Evolutionary conservation across 2,797 vertebrate species (phyloP).

Genomic region (Phataginus tricuspis): DNA sequence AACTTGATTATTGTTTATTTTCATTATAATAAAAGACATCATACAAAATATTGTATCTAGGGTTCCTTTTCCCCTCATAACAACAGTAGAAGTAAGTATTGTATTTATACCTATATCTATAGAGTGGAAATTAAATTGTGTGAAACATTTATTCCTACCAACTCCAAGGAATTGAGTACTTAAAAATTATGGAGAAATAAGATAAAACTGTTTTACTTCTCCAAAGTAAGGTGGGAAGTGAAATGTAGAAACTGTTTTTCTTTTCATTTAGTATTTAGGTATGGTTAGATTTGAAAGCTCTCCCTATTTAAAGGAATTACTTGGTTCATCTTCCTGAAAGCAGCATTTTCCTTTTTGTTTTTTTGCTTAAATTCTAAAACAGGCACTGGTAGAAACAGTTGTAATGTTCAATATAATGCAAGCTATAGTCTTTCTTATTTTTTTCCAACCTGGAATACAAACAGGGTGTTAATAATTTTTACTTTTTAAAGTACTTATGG

Average conservation of each 20-base stretch:
- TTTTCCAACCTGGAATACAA: neutral
- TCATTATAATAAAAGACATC: neutral
- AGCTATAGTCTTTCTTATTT: neutral
- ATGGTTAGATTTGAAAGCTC: neutral
- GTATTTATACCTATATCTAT: neutral
- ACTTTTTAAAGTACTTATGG: neutral
- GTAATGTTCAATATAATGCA: neutral
- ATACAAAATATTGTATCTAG: neutral
- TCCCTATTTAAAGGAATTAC: neutral
- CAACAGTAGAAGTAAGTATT: neutral
- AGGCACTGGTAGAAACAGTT: neutral
- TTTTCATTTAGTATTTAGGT: neutral
- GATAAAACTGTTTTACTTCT: conserved; percentile 35
- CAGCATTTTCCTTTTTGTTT: neutral
- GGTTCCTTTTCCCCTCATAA: fast-evolving
- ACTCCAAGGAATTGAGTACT: neutral
- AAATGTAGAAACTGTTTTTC: neutral
- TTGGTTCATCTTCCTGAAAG: conserved; percentile 30
- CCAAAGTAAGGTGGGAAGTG: neutral
- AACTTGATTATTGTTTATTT: neutral
- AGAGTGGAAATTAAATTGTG: neutral
- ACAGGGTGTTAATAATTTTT: neutral
- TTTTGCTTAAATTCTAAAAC: neutral
- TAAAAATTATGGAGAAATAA: conserved; percentile 6
- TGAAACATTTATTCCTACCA: neutral